A percentile compares a stretch with the other conserved stretches of the same genome.
Evolutionary conservation across 2,888 invertebrate genomes (phyloP).

Genomic region (Melipona beecheii): DNA sequence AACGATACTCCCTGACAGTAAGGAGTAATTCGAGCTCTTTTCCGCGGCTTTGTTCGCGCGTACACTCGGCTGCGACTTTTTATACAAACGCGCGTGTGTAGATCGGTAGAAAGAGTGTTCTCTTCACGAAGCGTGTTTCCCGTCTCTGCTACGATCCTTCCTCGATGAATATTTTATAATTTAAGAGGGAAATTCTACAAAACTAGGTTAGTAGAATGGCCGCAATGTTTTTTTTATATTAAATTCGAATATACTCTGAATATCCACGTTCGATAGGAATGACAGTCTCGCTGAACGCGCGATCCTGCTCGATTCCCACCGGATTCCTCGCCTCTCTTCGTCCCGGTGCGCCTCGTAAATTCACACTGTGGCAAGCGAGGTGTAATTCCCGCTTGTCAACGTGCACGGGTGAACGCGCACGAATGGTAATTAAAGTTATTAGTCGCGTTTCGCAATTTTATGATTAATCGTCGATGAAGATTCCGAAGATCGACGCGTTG

Average conservation of each 20-base stretch:
- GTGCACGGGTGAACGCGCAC: conserved; percentile 7
- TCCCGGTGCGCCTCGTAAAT: conserved; percentile 22
- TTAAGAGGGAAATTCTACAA: not conserved
- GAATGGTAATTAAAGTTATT: conserved; percentile 68
- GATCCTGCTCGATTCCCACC: conserved; percentile 29
- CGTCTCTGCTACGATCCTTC: not conserved
- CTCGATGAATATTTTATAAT: conserved; percentile 9
- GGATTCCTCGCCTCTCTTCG: conserved; percentile 2
- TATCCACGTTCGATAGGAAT: too few species aligned
- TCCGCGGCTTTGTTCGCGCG: conserved; percentile 32
- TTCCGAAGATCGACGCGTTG: not conserved
- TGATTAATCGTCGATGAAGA: conserved; percentile 56
- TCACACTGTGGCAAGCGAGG: conserved; percentile 31
- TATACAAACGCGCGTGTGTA: not conserved
- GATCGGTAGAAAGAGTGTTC: conserved; percentile 5
- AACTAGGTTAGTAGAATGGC: too few species aligned
- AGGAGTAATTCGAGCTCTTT: conserved; percentile 5
- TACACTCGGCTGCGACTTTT: not conserved
- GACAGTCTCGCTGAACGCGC: not conserved
- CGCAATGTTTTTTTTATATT: too few species aligned
- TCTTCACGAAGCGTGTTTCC: conserved; percentile 18
- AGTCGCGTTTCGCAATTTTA: conserved; percentile 57
- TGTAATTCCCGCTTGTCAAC: conserved; percentile 52
- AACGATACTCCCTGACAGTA: not conserved
- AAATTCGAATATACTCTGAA: not conserved